Evolutionary conservation across 2,113 vertebrate genomes (phyloP), one percentile per base, ranked within the genome.

Genomic region (Monopterus albus): DNA sequence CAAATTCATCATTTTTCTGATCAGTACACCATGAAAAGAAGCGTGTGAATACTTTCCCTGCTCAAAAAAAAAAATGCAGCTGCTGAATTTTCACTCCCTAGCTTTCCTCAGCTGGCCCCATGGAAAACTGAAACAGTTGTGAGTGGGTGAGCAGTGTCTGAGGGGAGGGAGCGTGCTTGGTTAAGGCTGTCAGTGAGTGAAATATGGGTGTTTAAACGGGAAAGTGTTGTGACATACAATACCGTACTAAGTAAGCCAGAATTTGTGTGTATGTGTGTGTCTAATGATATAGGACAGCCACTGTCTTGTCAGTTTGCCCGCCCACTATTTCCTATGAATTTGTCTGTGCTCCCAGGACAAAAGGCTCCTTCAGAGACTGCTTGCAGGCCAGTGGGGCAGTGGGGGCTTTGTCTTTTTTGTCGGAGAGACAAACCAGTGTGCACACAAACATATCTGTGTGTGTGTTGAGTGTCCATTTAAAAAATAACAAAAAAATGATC

Each of bases 171-270:
- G 29, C 6, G 46, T 15, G 71, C 79, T 79, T 85, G 74, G 70
- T 86, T 75, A 81, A 70, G 36, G 40, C 65, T 77, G 78, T 73
- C 62, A 75, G 20, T 56, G 72, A 67, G 38, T 81, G 58, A 86
- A 86, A 86, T 78, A 86, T 79, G 82, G 21, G 1, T 74, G 50
- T 79, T 86, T 74, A 79, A 88, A 83, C 68, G n/a, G 55, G 77
- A 86, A 79, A 83, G 77, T 81, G 82, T 88, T 89, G 68, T 88
- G 86, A 83, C 86, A 89, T 75, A 76, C 70, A 83, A 83, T 78
- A 72, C 72, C 51, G 35, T 36, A 64, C 49, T 61, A 69, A 75
- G 59, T 64, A 76, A 83, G 78, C 74, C 58, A 69, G 46, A 55
- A 38, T 71, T 56, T 72, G 49, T 72, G 26, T 73, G 60, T 58